A percentile compares a stretch with the other conserved stretches of the same genome.
Conservation (phyloP, 2,888 invertebrate genomes). For the Pemphredon lugubris region DNA sequence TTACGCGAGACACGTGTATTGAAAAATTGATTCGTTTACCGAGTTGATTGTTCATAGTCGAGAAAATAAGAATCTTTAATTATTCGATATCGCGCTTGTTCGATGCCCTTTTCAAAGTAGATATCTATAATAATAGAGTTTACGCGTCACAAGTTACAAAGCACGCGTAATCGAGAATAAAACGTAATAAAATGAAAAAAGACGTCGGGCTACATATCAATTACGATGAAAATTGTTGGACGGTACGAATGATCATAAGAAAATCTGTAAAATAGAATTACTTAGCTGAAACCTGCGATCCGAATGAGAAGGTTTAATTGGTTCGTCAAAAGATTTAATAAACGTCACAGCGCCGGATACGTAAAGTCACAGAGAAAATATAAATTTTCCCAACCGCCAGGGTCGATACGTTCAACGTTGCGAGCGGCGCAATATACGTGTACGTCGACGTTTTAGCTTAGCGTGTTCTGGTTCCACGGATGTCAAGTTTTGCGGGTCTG, state of each 20-base stretch:
- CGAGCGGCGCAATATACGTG: slow-evolving; percentile 31
- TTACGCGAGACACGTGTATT: no score
- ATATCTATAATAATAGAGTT: no score
- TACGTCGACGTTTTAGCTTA: slow-evolving; percentile 17
- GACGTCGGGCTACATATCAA: no score
- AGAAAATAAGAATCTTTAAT: no score
- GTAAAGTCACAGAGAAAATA: slow-evolving; percentile 34
- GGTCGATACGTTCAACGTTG: slow-evolving; percentile 39
- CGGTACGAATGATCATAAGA: not conserved
- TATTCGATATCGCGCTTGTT: no score
- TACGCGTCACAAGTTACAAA: no score
- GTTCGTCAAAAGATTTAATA: slow-evolving; percentile 45
- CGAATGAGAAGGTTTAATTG: slow-evolving; percentile 4
- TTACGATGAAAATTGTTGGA: not conserved
- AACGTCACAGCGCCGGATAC: slow-evolving; percentile 34
- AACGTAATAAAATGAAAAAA: no score
- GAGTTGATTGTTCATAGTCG: no score
- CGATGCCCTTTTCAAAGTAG: no score
- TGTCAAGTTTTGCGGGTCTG: slow-evolving; percentile 8
- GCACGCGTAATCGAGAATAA: no score
- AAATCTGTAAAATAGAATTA: no score
- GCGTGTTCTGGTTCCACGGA: not conserved
- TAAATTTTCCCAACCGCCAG: slow-evolving; percentile 32
- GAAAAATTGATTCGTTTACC: no score
- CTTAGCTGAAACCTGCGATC: not conserved